These are phyloP conservation scores for Etheostoma spectabile DNA, from an alignment of 2,113 vertebrate genomes.

Conservation along the genomic window DNA sequence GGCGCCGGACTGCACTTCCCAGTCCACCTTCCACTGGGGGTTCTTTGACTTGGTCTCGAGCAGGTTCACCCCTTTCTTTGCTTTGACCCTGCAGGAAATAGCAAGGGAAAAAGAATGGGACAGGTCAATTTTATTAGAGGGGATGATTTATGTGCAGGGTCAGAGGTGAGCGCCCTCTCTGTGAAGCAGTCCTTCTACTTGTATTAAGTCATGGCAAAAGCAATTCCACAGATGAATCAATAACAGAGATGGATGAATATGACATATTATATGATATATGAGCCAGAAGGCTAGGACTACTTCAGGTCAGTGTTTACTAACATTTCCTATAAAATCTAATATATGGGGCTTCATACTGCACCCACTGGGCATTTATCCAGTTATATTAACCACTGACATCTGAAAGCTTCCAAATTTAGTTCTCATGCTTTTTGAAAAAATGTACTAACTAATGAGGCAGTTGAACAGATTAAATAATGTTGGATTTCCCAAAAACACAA, in stretches of 20 bases:
- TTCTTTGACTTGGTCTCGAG: slow-evolving; percentile 91
- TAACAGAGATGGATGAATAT: slow-evolving; percentile 68
- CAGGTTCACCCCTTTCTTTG: slow-evolving; percentile 97
- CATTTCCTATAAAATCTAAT: slow-evolving; percentile 37
- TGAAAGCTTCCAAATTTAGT: background rate
- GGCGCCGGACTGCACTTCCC: slow-evolving; percentile 92
- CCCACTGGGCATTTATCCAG: background rate
- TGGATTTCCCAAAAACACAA: background rate
- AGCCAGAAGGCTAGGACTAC: slow-evolving; percentile 11
- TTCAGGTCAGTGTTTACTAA: slow-evolving; percentile 33
- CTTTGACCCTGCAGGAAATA: slow-evolving; percentile 91
- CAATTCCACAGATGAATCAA: slow-evolving; percentile 74
- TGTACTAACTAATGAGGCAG: background rate
- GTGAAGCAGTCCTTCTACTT: slow-evolving; percentile 41
- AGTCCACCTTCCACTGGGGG: slow-evolving; percentile 93
- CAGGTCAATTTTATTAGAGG: slow-evolving; percentile 58
- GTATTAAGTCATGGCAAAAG: slow-evolving; percentile 64
- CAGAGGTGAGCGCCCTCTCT: slow-evolving; percentile 51
- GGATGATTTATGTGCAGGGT: slow-evolving; percentile 68
- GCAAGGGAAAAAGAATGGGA: slow-evolving; percentile 24
- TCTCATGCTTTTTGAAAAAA: background rate
- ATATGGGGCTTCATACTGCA: slow-evolving; percentile 6
- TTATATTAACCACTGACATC: slow-evolving; percentile 2
- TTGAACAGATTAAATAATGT: background rate
- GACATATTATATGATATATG: slow-evolving; percentile 54